Evolutionary conservation across 37 sponge, comb jelly and placozoan species (phyloP).

Genomic region (Petrosia ficiformis): DNA sequence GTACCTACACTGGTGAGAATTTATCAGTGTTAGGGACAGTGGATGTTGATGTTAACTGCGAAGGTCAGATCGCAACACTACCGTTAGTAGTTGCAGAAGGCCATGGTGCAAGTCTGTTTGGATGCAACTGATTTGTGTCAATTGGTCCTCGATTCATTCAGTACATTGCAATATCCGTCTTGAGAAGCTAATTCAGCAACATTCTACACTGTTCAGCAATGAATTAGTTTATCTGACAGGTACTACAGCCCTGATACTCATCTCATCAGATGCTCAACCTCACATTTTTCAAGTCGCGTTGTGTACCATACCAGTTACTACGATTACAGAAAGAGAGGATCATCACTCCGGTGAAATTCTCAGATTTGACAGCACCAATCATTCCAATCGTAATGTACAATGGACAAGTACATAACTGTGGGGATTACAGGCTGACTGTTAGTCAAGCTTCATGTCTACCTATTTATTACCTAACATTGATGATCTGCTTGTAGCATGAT

Average conservation of each 20-base stretch:
- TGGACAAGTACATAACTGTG: neutral
- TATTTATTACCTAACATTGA: neutral
- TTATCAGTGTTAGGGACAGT: too few relatives aligned
- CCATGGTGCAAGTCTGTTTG: too few relatives aligned
- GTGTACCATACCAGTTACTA: neutral
- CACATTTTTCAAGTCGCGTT: too few relatives aligned
- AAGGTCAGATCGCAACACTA: too few relatives aligned
- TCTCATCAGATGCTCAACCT: too few relatives aligned
- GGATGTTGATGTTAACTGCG: too few relatives aligned
- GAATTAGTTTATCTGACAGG: conserved; percentile 34
- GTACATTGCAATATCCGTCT: conserved; percentile 4
- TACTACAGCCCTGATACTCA: conserved; percentile 16
- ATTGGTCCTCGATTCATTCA: too few relatives aligned
- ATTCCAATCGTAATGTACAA: neutral
- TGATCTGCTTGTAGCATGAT: neutral
- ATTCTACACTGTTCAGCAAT: conserved; percentile 23
- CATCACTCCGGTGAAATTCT: neutral
- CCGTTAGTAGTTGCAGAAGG: too few relatives aligned
- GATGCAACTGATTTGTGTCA: too few relatives aligned
- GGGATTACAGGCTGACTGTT: neutral
- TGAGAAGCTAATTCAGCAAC: conserved; percentile 11
- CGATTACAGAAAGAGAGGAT: neutral
- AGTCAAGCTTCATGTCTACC: neutral
- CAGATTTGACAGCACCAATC: neutral
- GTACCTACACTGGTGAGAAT: too few relatives aligned